These are phyloP conservation scores for Myiotriccus ornatus DNA, from an alignment of 2,797 vertebrate species.

Conservation along the genomic window DNA sequence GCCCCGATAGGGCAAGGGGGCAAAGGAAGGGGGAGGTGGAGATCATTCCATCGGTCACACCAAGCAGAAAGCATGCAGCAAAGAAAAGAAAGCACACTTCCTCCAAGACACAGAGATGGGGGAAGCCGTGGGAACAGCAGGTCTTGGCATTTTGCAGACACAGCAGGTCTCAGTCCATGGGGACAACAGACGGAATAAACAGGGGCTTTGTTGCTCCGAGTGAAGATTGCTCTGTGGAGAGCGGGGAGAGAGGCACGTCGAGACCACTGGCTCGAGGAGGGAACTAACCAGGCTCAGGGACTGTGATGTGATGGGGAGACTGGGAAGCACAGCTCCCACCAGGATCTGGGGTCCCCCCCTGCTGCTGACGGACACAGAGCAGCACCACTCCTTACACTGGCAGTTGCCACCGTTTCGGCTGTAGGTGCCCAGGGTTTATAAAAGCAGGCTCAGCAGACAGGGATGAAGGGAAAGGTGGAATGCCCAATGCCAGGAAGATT, in stretches of 20 bases:
- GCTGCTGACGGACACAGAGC: not conserved
- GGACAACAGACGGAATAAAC: not conserved
- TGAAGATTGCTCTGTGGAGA: not conserved
- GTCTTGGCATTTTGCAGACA: not conserved
- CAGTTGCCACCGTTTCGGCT: accelerated
- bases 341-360: not conserved
- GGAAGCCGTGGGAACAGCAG: not conserved
- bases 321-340: not conserved
- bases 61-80: not conserved
- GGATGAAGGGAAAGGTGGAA: not conserved
- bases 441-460: not conserved
- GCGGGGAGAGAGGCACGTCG: not conserved
- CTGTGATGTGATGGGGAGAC: not conserved
- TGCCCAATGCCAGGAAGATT: not conserved
- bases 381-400: not conserved
- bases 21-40: not conserved
- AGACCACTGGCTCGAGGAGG: not conserved
- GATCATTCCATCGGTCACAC: slow-evolving; percentile 30
- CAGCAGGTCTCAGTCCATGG: not conserved
- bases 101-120: not conserved
- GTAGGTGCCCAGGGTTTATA: not conserved
- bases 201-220: not conserved
- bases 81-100: not conserved
- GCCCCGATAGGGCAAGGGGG: not conserved
- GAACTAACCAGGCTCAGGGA: not conserved